phyloP scores from a whole-genome alignment of 2,797 vertebrate genomes.

The Astyanax mexicanus region DNA sequence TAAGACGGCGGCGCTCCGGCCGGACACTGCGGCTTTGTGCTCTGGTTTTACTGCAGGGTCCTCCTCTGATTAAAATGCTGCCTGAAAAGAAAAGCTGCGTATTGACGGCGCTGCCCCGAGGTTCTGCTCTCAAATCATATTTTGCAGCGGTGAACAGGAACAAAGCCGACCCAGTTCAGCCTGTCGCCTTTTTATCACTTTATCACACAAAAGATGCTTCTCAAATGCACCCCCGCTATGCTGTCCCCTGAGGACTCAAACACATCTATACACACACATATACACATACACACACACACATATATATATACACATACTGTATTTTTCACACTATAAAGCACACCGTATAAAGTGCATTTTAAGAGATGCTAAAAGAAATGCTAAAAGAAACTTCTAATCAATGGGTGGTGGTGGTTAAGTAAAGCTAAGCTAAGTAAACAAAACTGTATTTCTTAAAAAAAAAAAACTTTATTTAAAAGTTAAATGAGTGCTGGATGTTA shows the following conservation, averaged over 20 bases:
- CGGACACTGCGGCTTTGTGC: conserved; percentile 95
- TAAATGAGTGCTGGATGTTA: no score
- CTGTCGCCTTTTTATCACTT: conserved; percentile 86
- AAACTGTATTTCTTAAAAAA: no score
- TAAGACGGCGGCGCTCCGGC: conserved; percentile 85
- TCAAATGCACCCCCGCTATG: conserved; percentile 83
- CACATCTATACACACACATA: conserved; percentile 43
- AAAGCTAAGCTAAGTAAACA: no score
- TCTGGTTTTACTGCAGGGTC: conserved; percentile 83
- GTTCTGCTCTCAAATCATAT: conserved; percentile 94
- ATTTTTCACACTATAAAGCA: no score
- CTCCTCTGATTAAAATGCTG: conserved; percentile 91
- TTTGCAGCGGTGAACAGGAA: conserved; percentile 86
- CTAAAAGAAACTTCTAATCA: no score
- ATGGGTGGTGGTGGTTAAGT: no score
- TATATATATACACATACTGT: conserved; percentile 67
- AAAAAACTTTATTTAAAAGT: no score
- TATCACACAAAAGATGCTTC: conserved; percentile 86
- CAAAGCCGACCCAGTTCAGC: conserved; percentile 84
- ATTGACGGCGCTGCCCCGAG: conserved; percentile 88
- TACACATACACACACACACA: conserved; percentile 37
- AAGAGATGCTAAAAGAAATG: no score
- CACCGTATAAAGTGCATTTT: no score
- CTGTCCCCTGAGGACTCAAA: conserved; percentile 75
- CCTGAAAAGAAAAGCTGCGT: conserved; percentile 90